Base-by-base conservation (phyloP, 2,797 vertebrate genomes). In the Cyclopterus lumpus region DNA sequence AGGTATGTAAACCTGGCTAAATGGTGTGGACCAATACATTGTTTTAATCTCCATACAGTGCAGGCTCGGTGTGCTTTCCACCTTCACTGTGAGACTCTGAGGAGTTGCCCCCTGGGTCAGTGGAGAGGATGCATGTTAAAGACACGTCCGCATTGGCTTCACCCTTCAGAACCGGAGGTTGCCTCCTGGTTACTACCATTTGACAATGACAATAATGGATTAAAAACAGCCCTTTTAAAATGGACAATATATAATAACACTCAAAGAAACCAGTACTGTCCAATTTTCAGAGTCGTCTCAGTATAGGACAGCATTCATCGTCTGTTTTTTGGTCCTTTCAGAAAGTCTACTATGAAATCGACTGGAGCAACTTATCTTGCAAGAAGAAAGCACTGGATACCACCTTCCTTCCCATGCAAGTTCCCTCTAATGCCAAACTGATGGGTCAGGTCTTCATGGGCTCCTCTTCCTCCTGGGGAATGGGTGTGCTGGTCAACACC, bases 381-480 rank as follows among this genome's bases (percentile, higher is more conserved):
- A 77, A 22, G 81, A 92, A 89, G 78, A 83, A 6, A 42, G 0
- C 6, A 0, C 79, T 91, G 44, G 67, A 83, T 14, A 8, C 32
- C 3, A 16, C 22, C 30, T 92, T 90, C 64, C 16, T 55, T 28
- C 86, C 85, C 60, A 76, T 92, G 74, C 72, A 77, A 0, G 82
- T 90, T 32, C 89, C 88, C 1, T 0, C 40, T 22, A 79, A 85
- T 36, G 85, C 88, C 51, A 22, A 79, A 6, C 60, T 86, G 38
- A 44, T 77, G 60, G 85, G 74, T 58, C 87, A 88, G 58, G 66
- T 53, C 1, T 24, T 84, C 70, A 0, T 91, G 81, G 91, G 91
- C 65, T 89, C 88, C 49, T 88, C 87, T 26, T 91, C 90, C 24
- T 70, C 69, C 62, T 89, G 60, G 70, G 90, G 87, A 64, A 89